A percentile compares a stretch with the other conserved stretches of the same genome.
These are phyloP conservation scores for Stenichneumon culpator DNA, from an alignment of 2,888 invertebrate genomes.

Conservation along the genomic window DNA sequence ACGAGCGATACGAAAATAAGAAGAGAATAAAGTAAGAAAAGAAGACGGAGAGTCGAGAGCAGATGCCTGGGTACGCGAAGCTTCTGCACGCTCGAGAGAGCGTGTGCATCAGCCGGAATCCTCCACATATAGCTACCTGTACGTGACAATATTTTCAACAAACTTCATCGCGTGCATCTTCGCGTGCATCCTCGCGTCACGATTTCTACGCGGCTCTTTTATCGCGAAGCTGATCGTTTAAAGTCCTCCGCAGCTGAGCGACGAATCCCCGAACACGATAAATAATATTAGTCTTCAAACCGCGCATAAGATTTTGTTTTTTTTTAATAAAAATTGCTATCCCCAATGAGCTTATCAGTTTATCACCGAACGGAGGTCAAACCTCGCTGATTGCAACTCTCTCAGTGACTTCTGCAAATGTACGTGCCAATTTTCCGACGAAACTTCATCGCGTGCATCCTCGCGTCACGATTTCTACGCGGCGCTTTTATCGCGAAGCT, in stretches of 20 bases:
- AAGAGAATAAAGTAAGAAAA: constrained; percentile 7
- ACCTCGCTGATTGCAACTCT: constrained; percentile 15
- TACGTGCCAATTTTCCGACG: constrained; percentile 43
- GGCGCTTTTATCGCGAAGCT: constrained; percentile 16
- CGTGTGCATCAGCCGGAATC: constrained; percentile 38
- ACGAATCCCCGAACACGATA: constrained; percentile 29
- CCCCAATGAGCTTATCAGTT: neutral
- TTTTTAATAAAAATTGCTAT: neutral
- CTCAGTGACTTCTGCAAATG: neutral
- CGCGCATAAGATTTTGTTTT: neutral
- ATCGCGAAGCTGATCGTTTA: constrained; percentile 40
- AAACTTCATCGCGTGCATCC: constrained; percentile 42
- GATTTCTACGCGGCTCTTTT: constrained; percentile 35
- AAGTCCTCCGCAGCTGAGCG: constrained; percentile 26
- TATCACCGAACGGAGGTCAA: constrained; percentile 3
- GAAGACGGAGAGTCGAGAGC: neutral
- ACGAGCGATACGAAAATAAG: constrained; percentile 19
- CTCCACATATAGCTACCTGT: constrained; percentile 8
- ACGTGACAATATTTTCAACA: constrained; percentile 52
- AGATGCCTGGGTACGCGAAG: neutral
- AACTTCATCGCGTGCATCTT: constrained; percentile 42
- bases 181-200: constrained; percentile 41
- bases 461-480: constrained; percentile 45
- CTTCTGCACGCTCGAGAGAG: neutral
- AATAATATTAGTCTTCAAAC: constrained; percentile 15